Evolutionary conservation across 2,113 vertebrate species (phyloP), one percentile per base, ranked within the genome.

Genomic region (Anarhynchus alexandrinus): DNA sequence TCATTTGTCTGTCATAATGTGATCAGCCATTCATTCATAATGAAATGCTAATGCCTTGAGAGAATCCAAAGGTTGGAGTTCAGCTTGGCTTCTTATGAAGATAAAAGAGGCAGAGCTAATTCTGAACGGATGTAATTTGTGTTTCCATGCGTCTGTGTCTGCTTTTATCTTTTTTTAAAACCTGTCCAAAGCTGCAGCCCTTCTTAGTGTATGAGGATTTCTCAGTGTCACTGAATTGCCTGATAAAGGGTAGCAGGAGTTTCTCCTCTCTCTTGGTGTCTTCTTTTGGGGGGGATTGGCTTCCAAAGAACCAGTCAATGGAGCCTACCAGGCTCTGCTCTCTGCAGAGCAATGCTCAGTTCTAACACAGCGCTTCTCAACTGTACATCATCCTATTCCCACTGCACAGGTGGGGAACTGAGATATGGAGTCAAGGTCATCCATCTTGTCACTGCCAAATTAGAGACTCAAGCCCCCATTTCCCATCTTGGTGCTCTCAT

Each of bases 41-140:
- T 81, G 92, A 93, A 95, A 91, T 90, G 86, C 84, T 96, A 92
- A 93, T 82, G 88, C 73, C 93, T 94, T 20, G 0, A 88, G 91
- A 94, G 94, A 71, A 93, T 93, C 74, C 84, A 72, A 86, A 88
- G 89, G 82, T n/a, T 95, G 91, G 80, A 96, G 95, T 90, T 94
- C 76, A 93, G 66, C 59, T 36, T 86, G 58, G 16, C 66, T 92
- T 85, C 89, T 97, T 58, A 54, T 20, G 79, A 88, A 93, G 95
- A 95, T 95, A 93, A 97, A 97, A 97, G 89, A 86, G 89, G 74
- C 78, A 97, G 67, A 94, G 78, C 42, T 97, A 97, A 96, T 97
- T 90, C 87, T 91, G 86, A 95, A 90, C 84, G 96, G 96, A 97
- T 97, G 96, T 93, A 54, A 94, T 94, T 94, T 95, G 81, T 93